Conservation (phyloP, 1,140 invertebrate genomes). For the Drosophila nannoptera region DNA sequence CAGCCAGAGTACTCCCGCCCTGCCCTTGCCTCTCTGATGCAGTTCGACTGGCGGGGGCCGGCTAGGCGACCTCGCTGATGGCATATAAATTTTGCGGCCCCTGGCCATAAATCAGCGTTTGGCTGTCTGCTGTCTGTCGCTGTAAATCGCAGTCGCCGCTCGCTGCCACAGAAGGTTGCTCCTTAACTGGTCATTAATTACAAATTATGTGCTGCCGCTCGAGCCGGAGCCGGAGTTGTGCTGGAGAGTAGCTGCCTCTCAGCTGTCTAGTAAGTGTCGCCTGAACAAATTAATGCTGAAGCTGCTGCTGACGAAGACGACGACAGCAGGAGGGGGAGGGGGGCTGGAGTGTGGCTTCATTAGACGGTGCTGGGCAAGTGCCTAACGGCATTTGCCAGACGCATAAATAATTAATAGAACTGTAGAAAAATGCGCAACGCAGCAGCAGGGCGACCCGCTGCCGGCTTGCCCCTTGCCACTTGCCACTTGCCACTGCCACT, state of each 20-base stretch:
- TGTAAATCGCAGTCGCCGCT: constrained; percentile 60
- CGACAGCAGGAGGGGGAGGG: constrained; percentile 5
- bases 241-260: constrained; percentile 43
- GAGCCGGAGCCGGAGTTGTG: neutral
- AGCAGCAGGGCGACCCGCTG: constrained; percentile 13
- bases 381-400: constrained; percentile 44
- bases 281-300: constrained; percentile 71
- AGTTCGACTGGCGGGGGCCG: constrained; percentile 11
- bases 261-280: constrained; percentile 69
- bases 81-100: constrained; percentile 76
- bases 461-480: constrained; percentile 48
- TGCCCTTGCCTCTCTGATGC: too few species aligned
- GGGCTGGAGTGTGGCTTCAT: constrained; percentile 63
- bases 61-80: constrained; percentile 48
- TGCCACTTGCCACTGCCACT: constrained; percentile 31
- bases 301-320: constrained; percentile 14
- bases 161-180: constrained; percentile 39
- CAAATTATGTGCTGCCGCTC: constrained; percentile 69
- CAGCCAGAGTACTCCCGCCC: too few species aligned
- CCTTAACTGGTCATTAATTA: constrained; percentile 77
- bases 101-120: constrained; percentile 76
- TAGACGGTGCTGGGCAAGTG: constrained; percentile 50
- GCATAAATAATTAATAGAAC: constrained; percentile 74
- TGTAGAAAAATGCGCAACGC: constrained; percentile 44
- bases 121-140: constrained; percentile 70